phyloP scores from a whole-genome alignment of 2,888 invertebrate species.

The Agrotis ipsilon region DNA sequence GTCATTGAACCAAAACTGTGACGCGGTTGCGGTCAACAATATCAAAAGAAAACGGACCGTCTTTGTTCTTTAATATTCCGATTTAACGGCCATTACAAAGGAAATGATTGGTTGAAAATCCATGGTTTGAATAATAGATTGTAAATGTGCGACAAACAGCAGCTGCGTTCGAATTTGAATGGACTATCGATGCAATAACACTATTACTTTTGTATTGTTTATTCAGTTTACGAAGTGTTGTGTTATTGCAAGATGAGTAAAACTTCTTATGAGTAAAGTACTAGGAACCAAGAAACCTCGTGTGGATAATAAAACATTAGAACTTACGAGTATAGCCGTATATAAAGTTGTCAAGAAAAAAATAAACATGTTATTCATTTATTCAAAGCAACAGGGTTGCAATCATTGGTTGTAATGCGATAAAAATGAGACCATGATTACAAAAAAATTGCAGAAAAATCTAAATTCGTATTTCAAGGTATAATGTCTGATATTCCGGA shows the following conservation, averaged over 20 bases:
- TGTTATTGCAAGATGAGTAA: background rate
- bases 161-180: slow-evolving; percentile 5
- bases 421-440: no score
- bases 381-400: no score
- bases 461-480: no score
- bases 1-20: slow-evolving; percentile 26
- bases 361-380: no score
- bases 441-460: no score
- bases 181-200: slow-evolving; percentile 1
- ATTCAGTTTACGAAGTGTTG: background rate
- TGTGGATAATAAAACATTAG: background rate
- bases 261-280: background rate
- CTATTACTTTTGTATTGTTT: background rate
- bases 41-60: slow-evolving; percentile 24
- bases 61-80: slow-evolving; percentile 19
- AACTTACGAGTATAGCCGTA: no score
- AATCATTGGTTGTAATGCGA: no score
- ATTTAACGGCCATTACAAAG: slow-evolving; percentile 11
- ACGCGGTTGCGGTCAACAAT: slow-evolving; percentile 17
- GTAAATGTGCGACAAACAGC: slow-evolving; percentile 14
- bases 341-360: no score
- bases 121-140: slow-evolving; percentile 33
- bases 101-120: slow-evolving; percentile 23
- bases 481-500: no score
- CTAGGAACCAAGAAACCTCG: background rate